Base-by-base conservation (phyloP, 2,888 invertebrate genomes). In the Sericinus montela region DNA sequence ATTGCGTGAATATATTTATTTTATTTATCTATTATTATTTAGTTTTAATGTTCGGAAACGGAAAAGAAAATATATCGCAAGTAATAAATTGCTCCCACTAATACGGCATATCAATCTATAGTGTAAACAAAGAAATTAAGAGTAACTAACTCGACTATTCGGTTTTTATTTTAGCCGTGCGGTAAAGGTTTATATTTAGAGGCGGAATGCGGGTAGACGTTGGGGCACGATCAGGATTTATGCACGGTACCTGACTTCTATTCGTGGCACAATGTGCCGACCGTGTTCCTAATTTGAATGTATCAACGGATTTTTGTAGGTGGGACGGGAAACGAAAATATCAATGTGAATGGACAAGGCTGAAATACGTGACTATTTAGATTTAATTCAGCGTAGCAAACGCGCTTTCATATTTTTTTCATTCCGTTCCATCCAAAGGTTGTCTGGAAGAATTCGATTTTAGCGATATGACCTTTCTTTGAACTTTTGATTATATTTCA, bases 231-330 rank as follows among this genome's bases (percentile, higher is more conserved):
- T 39, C 55, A 56, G 55, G 69, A 71, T 69, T 69, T 69, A 69
- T 69, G 59, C 51, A 19, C 57, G 56, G 64, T 73, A 74, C 73
- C 75, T 73, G 74, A 63, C 59, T 69, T 64, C 70, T 74, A 69
- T 71, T 69, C 63, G 59, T 55, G 63, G 62, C 57, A 63, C 61
- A 65, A 62, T 65, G 63, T 51, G 45, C 47, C 38, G 44, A 51
- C 38, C 39, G 50, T 53, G 54, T 46, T 53, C 59, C 58, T 58
- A 55, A 59, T 62, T 63, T 59, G 55, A 55, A 56, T 52, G 55
- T 53, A 57, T 57, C 55, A 54, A 50, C 30, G 44, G 40, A 45
- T 34, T 39, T 46, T 49, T 28, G 25, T 13, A 29, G 16, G 42
- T 16, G 23, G 13, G 35, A 14, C 32, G 34, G 34, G 23, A 19